Percentiles rank a stretch among this genome's conserved stretches.
Evolutionary conservation across 1,140 invertebrate species (phyloP).

Genomic region (Drosophila teissieri): DNA sequence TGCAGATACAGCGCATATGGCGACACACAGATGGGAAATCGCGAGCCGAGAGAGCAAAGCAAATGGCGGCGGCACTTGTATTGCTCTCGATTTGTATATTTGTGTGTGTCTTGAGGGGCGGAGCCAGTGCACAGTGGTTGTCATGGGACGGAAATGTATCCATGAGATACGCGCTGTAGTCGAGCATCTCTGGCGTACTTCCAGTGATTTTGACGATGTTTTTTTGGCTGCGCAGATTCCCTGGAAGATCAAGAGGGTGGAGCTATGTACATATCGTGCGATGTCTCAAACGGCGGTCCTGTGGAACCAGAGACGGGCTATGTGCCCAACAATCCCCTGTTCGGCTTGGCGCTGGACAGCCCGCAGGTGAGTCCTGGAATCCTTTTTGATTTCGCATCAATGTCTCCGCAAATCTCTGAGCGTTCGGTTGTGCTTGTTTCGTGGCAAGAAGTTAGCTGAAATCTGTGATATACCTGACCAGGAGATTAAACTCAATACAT

Average conservation of each 20-base stretch:
- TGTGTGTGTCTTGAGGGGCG: constrained; percentile 55
- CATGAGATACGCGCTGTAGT: constrained; percentile 17
- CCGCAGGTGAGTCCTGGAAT: constrained; percentile 72
- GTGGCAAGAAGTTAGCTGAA: background rate
- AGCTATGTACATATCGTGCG: constrained; percentile 85
- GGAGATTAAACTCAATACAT: too few relatives aligned
- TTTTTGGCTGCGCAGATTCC: constrained; percentile 77
- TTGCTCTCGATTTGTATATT: constrained; percentile 2
- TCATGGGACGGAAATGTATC: constrained; percentile 38
- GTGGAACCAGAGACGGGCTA: constrained; percentile 85
- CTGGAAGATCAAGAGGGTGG: constrained; percentile 85
- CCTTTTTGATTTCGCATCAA: constrained; percentile 11
- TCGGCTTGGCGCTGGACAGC: constrained; percentile 84
- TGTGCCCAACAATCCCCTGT: constrained; percentile 85
- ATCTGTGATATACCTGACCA: background rate
- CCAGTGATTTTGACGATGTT: constrained; percentile 18
- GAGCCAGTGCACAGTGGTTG: constrained; percentile 72
- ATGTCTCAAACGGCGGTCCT: constrained; percentile 84
- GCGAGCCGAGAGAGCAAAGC: constrained; percentile 47
- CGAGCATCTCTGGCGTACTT: constrained; percentile 32
- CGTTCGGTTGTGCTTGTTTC: constrained; percentile 5
- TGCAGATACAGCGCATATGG: constrained; percentile 2
- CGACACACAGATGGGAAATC: constrained; percentile 16
- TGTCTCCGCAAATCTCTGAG: constrained; percentile 27
- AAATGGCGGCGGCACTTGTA: constrained; percentile 55